phyloP scores from a whole-genome alignment of 2,113 vertebrate genomes.

The Desmodus rotundus region DNA sequence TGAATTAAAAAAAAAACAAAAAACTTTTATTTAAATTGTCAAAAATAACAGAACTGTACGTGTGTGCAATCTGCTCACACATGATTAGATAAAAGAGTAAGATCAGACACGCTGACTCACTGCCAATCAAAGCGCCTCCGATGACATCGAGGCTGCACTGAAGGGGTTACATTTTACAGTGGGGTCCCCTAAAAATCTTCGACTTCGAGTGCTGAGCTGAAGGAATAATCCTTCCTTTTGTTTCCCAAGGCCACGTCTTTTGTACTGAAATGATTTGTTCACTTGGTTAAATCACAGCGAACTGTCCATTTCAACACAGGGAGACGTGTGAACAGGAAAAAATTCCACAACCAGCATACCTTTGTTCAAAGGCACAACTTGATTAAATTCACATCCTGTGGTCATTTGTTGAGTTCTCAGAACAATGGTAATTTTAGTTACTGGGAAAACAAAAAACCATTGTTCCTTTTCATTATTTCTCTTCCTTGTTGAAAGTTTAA shows the following conservation, averaged over 20 bases:
- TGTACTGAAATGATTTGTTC: slow-evolving; percentile 1
- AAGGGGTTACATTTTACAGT: not conserved
- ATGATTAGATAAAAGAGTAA: not conserved
- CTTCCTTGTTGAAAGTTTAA: slow-evolving; percentile 57
- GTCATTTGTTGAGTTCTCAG: slow-evolving; percentile 29
- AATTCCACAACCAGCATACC: slow-evolving; percentile 35
- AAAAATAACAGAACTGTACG: not conserved
- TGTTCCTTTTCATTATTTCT: slow-evolving; percentile 56
- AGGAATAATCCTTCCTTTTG: not conserved
- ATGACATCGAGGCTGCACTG: not conserved
- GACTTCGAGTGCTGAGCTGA: not conserved
- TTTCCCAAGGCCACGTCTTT: not conserved
- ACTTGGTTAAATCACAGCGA: slow-evolving; percentile 3
- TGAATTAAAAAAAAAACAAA: not conserved
- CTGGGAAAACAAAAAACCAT: slow-evolving; percentile 32
- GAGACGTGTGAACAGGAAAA: not conserved
- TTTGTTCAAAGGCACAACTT: slow-evolving; percentile 55
- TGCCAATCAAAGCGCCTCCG: not conserved
- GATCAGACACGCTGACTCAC: not conserved
- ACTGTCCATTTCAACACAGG: not conserved
- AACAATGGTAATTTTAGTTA: slow-evolving; percentile 61
- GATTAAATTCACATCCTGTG: slow-evolving; percentile 54
- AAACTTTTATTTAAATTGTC: not conserved
- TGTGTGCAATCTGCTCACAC: not conserved
- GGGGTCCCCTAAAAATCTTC: not conserved